Percentiles rank a stretch among this genome's conserved stretches.
Evolutionary conservation across 2,113 vertebrate species (phyloP).

Genomic region (Numida meleagris): DNA sequence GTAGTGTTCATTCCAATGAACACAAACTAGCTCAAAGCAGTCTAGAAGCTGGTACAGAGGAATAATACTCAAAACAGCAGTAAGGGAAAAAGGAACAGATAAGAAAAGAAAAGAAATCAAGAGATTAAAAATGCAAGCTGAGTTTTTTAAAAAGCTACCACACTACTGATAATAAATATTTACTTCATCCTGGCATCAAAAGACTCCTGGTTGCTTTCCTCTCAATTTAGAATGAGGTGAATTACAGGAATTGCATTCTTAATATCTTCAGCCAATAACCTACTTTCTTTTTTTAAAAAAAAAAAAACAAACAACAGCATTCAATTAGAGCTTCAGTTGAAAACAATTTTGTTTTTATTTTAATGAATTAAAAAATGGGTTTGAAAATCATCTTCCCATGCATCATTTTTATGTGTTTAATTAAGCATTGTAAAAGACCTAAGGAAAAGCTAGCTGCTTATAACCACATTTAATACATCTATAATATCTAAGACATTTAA

Average conservation of each 20-base stretch:
- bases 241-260: background rate
- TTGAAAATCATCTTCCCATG: background rate
- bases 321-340: background rate
- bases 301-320: background rate
- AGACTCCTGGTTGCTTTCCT: rapidly evolving
- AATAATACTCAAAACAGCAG: background rate
- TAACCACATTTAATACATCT: rapidly evolving
- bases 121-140: background rate
- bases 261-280: background rate
- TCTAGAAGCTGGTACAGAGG: background rate
- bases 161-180: background rate
- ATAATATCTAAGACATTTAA: background rate
- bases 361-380: background rate
- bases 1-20: background rate
- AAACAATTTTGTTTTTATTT: background rate
- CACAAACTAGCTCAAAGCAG: background rate
- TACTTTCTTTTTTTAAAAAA: background rate
- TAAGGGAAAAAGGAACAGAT: background rate
- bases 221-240: background rate
- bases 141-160: background rate
- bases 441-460: background rate
- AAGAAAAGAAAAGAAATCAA: background rate
- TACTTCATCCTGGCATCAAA: background rate
- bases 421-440: background rate
- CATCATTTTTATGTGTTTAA: background rate